phyloP scores from a whole-genome alignment of 2,888 invertebrate genomes.

The Notodonta dromedarius region DNA sequence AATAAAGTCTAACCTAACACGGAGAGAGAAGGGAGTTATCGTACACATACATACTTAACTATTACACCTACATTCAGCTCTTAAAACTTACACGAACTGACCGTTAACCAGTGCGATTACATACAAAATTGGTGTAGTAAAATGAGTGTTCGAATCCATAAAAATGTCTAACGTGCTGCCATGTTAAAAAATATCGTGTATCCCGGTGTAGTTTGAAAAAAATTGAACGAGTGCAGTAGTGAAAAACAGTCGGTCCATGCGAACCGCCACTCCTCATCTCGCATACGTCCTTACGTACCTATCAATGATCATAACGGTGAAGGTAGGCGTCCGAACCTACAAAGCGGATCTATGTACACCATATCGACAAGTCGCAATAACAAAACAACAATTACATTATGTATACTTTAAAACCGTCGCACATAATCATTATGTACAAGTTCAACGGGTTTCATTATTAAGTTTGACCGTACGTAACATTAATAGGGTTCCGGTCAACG shows the following conservation, averaged over 20 bases:
- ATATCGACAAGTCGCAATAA: conserved; percentile 75
- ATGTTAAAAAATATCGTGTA: conserved; percentile 73
- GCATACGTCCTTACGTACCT: conserved; percentile 47
- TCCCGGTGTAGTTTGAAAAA: conserved; percentile 65
- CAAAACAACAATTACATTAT: conserved; percentile 71
- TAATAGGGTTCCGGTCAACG: conserved; percentile 62
- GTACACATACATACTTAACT: conserved; percentile 76
- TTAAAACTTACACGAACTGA: conserved; percentile 74
- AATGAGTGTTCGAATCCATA: conserved; percentile 73
- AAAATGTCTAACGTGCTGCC: conserved; percentile 74
- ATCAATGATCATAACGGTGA: conserved; percentile 46
- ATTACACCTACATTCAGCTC: conserved; percentile 74
- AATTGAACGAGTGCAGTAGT: conserved; percentile 76
- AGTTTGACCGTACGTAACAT: conserved; percentile 65
- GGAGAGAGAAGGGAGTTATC: conserved; percentile 78
- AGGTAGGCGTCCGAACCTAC: conserved; percentile 60
- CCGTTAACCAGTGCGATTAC: conserved; percentile 76
- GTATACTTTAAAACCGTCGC: conserved; percentile 74
- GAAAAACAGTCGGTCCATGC: conserved; percentile 67
- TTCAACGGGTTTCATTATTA: conserved; percentile 63
- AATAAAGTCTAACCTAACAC: conserved; percentile 77
- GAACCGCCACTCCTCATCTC: conserved; percentile 58
- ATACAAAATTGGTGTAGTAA: conserved; percentile 78
- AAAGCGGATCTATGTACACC: conserved; percentile 71
- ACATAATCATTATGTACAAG: conserved; percentile 73